Evolutionary conservation across 2,888 invertebrate genomes (phyloP).

Genomic region (Agriopis aurantiaria): DNA sequence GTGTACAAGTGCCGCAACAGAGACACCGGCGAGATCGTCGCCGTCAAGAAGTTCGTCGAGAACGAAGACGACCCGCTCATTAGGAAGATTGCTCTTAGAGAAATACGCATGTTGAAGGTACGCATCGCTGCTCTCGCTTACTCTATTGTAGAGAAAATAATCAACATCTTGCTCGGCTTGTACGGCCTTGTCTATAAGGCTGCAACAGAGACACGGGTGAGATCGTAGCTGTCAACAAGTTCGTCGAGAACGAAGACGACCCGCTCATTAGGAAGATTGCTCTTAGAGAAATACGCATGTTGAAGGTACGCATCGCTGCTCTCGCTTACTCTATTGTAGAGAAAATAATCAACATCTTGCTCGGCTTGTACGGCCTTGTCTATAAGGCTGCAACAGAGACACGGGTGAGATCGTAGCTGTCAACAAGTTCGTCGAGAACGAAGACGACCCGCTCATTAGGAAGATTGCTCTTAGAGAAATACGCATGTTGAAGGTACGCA

Average conservation of each 20-base stretch:
- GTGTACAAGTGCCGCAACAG: constrained; percentile 98
- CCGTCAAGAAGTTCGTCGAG: constrained; percentile 98
- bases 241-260: constrained; percentile 98
- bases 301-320: constrained; percentile 89
- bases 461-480: constrained; percentile 98
- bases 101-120: constrained; percentile 98
- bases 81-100: constrained; percentile 97
- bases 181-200: constrained; percentile 97
- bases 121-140: not conserved
- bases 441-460: constrained; percentile 97
- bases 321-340: not conserved
- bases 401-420: constrained; percentile 94
- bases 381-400: constrained; percentile 87
- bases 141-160: not conserved
- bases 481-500: constrained; percentile 94
- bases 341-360: constrained; percentile 48
- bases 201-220: constrained; percentile 68
- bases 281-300: constrained; percentile 96
- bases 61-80: constrained; percentile 98
- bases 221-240: constrained; percentile 98
- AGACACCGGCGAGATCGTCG: constrained; percentile 97
- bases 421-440: constrained; percentile 98
- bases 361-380: constrained; percentile 98
- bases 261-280: constrained; percentile 98
- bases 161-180: constrained; percentile 89